Evolutionary conservation across 2,797 vertebrate genomes (phyloP), one percentile per base, ranked within the genome.

Genomic region (Pipistrellus nathusii): DNA sequence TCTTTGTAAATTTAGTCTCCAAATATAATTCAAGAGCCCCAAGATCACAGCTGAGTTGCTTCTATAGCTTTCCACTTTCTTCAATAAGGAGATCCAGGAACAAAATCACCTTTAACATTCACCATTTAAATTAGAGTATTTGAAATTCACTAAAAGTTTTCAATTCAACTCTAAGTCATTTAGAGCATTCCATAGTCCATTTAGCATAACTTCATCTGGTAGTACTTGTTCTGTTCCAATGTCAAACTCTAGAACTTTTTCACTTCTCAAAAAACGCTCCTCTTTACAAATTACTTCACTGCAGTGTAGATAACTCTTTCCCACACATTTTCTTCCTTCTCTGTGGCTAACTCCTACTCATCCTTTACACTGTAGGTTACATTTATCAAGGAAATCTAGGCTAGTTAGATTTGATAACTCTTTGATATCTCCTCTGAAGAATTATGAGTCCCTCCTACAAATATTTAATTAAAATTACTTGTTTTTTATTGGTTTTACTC

Each of bases 191-290:
- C n/a, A n/a, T n/a, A n/a, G n/a, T n/a, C n/a, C n/a, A n/a, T n/a
- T n/a, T n/a, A 51, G 3, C 23, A 55, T 77, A 32, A 10, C 32
- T 94, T 57, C 6, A 38, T 41, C 38, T 38, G 8, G 68, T 64
- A 62, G 13, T 2, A 78, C 11, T 53, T 80, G 8, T 6, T 91
- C 32, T 55, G 7, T 62, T 73, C 84, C 46, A 87, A 87, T 57
- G 53, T 5, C 23, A 48, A 90, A 80, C 12, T 46, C 18, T 23
- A 66, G n/a, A 88, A 81, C 46, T 64, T 66, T 76, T 78, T 83
- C 86, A 88, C 73, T 92, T 92, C 86, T 92, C n/a, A n/a, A 81
- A 59, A 35, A 35, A 51, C 23, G 17, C 3, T 41, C 35, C 76
- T 83, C 23, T 3, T 38, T 78, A 48, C 8, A 81, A 27, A 77